Conservation (phyloP, 2,113 vertebrate genomes). For the Procavia capensis region DNA sequence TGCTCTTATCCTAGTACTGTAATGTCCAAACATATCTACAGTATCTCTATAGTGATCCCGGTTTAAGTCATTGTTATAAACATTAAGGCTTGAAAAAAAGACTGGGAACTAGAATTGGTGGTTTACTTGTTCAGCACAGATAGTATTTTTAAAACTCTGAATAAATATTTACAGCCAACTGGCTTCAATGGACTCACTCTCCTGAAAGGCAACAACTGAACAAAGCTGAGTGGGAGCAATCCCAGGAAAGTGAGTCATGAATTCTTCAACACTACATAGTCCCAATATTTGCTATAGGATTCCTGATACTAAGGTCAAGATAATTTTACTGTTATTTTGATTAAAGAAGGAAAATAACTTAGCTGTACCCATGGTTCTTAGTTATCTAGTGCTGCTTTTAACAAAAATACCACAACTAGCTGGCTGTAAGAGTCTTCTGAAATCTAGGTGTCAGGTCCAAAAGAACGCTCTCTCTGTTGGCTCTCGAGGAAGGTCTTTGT, state of each 20-base stretch:
- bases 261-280: background rate
- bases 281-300: background rate
- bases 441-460: too few species aligned
- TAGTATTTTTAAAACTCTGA: background rate
- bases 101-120: background rate
- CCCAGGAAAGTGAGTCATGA: background rate
- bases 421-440: too few species aligned
- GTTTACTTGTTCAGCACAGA: background rate
- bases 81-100: background rate
- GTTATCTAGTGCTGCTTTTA: too few species aligned
- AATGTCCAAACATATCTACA: background rate
- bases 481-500: too few species aligned
- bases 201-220: background rate
- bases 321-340: constrained; percentile 35
- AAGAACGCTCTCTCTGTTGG: too few species aligned
- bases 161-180: constrained; percentile 17
- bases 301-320: background rate
- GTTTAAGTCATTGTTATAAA: background rate
- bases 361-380: background rate
- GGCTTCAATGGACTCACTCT: background rate
- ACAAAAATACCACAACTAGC: too few species aligned
- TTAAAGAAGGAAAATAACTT: constrained; percentile 3
- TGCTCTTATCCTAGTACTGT: background rate
- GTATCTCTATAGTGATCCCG: background rate
- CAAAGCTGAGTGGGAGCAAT: background rate